Percentiles rank a stretch among this genome's conserved stretches.
Evolutionary conservation across 2,888 invertebrate genomes (phyloP).

Genomic region (Oscheius sp.): DNA sequence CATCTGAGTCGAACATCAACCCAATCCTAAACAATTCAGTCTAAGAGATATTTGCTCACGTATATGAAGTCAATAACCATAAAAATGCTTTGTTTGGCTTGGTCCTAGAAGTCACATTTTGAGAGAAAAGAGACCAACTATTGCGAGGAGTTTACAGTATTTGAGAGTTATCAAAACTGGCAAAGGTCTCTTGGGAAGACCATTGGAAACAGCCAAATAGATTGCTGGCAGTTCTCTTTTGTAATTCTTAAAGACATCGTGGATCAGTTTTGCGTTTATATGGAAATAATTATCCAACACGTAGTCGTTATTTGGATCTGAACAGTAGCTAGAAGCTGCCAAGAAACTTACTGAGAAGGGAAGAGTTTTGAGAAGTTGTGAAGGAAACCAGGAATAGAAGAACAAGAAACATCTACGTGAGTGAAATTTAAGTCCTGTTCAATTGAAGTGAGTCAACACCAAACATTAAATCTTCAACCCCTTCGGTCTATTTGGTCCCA

Average conservation of each 20-base stretch:
- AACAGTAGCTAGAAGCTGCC: too few species aligned
- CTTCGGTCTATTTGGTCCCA: too few species aligned
- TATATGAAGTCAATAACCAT: background rate
- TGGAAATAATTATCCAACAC: background rate
- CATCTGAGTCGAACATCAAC: slow-evolving; percentile 6
- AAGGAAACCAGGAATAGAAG: too few species aligned
- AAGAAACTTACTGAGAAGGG: too few species aligned
- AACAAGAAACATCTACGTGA: too few species aligned
- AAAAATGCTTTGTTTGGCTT: background rate
- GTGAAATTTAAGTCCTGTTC: too few species aligned
- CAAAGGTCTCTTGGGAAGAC: background rate
- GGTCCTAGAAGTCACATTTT: background rate
- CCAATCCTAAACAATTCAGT: background rate
- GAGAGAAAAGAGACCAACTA: background rate
- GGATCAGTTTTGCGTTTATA: background rate
- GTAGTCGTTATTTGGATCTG: background rate
- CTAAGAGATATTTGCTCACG: background rate
- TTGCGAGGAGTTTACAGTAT: background rate
- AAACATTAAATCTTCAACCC: too few species aligned
- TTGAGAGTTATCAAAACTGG: background rate
- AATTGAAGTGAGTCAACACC: too few species aligned
- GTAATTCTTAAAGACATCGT: background rate
- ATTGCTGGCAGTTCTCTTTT: background rate
- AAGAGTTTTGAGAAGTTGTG: too few species aligned
- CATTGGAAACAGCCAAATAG: background rate